These are phyloP conservation scores for Raja brachyura DNA, from an alignment of 2,113 vertebrate genomes.

Conservation along the genomic window DNA sequence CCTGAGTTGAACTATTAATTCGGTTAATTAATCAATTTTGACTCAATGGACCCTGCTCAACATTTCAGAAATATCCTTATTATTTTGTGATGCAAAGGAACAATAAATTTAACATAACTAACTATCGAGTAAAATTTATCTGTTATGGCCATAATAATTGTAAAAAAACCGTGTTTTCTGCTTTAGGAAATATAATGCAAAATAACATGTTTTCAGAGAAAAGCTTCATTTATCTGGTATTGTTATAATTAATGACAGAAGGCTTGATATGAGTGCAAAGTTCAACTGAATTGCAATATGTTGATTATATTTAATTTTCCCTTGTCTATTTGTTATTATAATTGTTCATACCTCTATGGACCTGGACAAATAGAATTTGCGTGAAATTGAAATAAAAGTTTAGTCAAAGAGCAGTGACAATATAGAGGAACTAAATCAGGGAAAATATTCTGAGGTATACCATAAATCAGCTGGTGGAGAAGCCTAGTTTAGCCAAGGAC, in stretches of 20 bases:
- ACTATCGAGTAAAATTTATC: neutral
- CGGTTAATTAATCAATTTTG: conserved; percentile 32
- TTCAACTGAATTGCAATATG: neutral
- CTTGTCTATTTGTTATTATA: neutral
- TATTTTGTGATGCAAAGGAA: neutral
- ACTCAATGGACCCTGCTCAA: neutral
- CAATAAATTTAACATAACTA: neutral
- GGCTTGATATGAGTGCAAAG: neutral
- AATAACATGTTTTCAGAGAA: neutral
- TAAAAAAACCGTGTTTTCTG: neutral
- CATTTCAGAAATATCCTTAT: neutral
- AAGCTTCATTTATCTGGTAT: neutral
- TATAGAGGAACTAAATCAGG: too few relatives aligned
- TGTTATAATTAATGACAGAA: neutral
- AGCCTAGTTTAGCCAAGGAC: too few relatives aligned
- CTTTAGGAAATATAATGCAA: neutral
- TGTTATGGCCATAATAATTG: neutral
- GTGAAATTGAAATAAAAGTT: neutral
- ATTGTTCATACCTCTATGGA: neutral
- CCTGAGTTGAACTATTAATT: conserved; percentile 14
- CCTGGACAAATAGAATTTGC: neutral
- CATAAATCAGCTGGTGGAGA: too few relatives aligned
- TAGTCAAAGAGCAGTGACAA: neutral
- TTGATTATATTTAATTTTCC: neutral
- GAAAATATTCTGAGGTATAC: too few relatives aligned